Base-by-base conservation (phyloP, 2,888 invertebrate species). In the Lordiphosa fenestrarum region DNA sequence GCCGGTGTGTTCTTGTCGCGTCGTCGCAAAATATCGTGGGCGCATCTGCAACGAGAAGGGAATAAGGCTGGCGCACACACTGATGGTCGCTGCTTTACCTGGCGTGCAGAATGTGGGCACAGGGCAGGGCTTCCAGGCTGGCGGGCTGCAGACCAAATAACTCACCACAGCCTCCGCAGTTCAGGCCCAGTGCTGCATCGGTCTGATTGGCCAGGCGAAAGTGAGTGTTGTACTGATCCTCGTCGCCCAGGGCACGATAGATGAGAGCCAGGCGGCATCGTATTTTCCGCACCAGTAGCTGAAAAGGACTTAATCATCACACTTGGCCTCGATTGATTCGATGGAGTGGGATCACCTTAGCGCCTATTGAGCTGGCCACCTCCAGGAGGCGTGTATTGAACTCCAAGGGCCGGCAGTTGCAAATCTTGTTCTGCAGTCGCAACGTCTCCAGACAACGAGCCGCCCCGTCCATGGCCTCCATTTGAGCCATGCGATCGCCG, bases 401-500 rank as follows among this genome's bases (percentile, higher is more conserved):
- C 88, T 96, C 96, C 61, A 96, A 89, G 0, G 96, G 96, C 57
- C 95, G 91, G 87, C 96, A 96, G 89, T 96, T 95, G 89, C 96
- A 96, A 80, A 96, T 96, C 86, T 95, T 94, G 82, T 94, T 95
- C 84, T 96, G 89, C 19, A 89, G 71, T 13, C 95, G 90, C 30
- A 96, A 88, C 0, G 94, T 94, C 84, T 95, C 95, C 36, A 95
- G 90, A 76, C 95, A 96, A 42, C 95, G 90, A 0, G 95, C 96
- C 0, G 95, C 95, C 0, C 95, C 96, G 77, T 96, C 96, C 95
- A 96, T 95, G 0, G 95, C 95, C 81, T 96, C 95, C 95, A 96
- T 95, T 87, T 96, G 96, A 6, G 95, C 95, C 64, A 96, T 92
- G 0, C 95, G 92, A 88, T 96, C 96, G 0, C 95, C 96, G 74